Base-by-base conservation (phyloP, 1,140 invertebrate genomes). In the Drosophila sp. region DNA sequence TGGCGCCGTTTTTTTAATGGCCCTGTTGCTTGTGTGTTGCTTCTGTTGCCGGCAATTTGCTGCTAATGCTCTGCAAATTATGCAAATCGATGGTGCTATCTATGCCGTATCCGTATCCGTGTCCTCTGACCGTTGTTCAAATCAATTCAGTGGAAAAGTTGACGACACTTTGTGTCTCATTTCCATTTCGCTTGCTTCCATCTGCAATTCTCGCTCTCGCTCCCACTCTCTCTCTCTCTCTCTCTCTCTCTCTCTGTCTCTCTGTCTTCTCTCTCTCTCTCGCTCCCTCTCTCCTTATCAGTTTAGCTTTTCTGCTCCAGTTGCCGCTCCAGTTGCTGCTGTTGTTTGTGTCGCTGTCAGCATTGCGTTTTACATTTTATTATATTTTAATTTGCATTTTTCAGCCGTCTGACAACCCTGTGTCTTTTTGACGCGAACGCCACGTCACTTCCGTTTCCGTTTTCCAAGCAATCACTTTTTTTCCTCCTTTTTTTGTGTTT, bases 141-240 rank as follows among this genome's bases (percentile, higher is more conserved):
- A 89, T 89, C 83, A 89, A 89, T 89, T 89, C 80, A 89, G 76
- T 89, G 79, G 84, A 89, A 89, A 89, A 89, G 72, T 89, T 89
- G 79, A 66, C 70, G 77, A 64, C 73, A 83, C 76, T 61, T 74
- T 27, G 58, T 72, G 72, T 51, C 66, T 81, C 70, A 70, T 70
- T 70, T 70, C 34, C 62, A 72, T 72, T 78, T 70, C 64, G 75
- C 81, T 76, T 76, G 45, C 32, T 27, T 21, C 27, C 27, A 29
- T 48, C 64, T 43, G 58, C 43, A 29, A 48, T 7, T 67, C 45
- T 50, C 54, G 11, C 40, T 13, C 34, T 7, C 40, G 11, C 18
- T 4, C 41, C 13, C 29, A 5, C 56, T 59, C 9, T 13, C 25
- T 41, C 25, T 29, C 34, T 36, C 11, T 38, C 43, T 21, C 4